A percentile compares a stretch with the other conserved stretches of the same genome.
These are phyloP conservation scores for Stigmatopora nigra DNA, from an alignment of 2,113 vertebrate species.

Conservation along the genomic window DNA sequence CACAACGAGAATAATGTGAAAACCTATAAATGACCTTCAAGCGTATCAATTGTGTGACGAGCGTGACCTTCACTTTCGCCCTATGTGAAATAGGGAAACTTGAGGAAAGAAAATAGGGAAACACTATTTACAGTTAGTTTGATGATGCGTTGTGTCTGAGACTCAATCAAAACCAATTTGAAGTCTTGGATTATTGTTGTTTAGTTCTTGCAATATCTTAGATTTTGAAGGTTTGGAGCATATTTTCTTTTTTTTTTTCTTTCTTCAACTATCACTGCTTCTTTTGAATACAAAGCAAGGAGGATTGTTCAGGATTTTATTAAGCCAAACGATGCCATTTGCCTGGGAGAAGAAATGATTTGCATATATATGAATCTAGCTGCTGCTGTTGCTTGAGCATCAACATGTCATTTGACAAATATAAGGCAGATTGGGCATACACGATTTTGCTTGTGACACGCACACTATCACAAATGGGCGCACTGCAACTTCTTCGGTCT, in stretches of 20 bases:
- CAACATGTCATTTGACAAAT: conserved; percentile 27
- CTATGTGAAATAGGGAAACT: no score
- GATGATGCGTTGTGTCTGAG: no score
- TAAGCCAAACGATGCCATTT: conserved; percentile 31
- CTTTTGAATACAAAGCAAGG: conserved; percentile 15
- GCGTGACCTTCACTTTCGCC: no score
- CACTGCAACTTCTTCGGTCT: background rate
- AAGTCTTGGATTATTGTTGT: background rate
- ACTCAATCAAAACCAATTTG: no score
- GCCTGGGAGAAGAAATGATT: conserved; percentile 46
- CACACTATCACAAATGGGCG: conserved; percentile 8
- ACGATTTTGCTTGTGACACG: conserved; percentile 3
- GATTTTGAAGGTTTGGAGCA: conserved; percentile 11
- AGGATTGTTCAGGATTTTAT: conserved; percentile 46
- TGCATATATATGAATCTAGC: conserved; percentile 54
- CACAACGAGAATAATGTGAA: no score
- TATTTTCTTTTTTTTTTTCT: conserved; percentile 4
- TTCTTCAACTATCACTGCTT: conserved; percentile 14
- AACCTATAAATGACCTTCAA: no score
- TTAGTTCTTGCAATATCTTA: conserved; percentile 10
- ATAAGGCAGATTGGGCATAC: conserved; percentile 3
- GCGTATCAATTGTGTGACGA: no score
- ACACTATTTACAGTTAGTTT: no score
- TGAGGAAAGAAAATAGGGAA: no score
- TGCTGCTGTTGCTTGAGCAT: conserved; percentile 17